Percentiles rank a stretch among this genome's conserved stretches.
These are phyloP conservation scores for Eubucco bourcierii DNA, from an alignment of 2,113 vertebrate genomes.

Conservation along the genomic window DNA sequence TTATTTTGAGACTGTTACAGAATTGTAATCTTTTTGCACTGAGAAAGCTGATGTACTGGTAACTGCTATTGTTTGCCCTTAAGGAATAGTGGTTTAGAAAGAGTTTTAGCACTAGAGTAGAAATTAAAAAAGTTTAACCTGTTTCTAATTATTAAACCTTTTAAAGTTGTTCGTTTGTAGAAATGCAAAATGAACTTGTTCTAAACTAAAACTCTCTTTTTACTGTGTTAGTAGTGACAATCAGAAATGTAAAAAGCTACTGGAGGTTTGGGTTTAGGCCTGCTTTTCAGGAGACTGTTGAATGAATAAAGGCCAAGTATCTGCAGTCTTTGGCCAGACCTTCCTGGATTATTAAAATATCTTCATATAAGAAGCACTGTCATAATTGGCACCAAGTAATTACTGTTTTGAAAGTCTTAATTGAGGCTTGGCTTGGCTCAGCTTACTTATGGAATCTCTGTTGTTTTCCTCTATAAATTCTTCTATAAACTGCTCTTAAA, in stretches of 20 bases:
- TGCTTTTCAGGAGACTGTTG: not conserved
- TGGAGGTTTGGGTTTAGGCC: not conserved
- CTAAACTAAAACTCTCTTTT: not conserved
- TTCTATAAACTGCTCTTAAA: not conserved
- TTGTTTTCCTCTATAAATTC: conserved; percentile 25
- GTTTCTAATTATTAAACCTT: not conserved
- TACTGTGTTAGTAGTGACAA: not conserved
- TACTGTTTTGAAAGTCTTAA: conserved; percentile 48
- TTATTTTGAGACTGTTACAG: not conserved
- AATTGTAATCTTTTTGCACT: not conserved
- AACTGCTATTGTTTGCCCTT: not conserved
- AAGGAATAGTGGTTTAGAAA: not conserved
- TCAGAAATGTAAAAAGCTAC: not conserved
- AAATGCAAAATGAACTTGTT: not conserved
- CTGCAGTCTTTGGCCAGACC: not conserved
- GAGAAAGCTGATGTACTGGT: not conserved
- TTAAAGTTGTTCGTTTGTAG: not conserved
- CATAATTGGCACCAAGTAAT: conserved; percentile 35
- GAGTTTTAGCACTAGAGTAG: not conserved
- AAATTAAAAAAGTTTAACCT: not conserved
- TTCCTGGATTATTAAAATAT: not conserved
- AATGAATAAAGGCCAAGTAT: not conserved
- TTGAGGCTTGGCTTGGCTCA: conserved; percentile 34
- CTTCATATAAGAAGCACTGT: not conserved
- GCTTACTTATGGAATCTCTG: not conserved